Base-by-base conservation (phyloP, 2,113 vertebrate genomes). In the Grallaria varia region DNA sequence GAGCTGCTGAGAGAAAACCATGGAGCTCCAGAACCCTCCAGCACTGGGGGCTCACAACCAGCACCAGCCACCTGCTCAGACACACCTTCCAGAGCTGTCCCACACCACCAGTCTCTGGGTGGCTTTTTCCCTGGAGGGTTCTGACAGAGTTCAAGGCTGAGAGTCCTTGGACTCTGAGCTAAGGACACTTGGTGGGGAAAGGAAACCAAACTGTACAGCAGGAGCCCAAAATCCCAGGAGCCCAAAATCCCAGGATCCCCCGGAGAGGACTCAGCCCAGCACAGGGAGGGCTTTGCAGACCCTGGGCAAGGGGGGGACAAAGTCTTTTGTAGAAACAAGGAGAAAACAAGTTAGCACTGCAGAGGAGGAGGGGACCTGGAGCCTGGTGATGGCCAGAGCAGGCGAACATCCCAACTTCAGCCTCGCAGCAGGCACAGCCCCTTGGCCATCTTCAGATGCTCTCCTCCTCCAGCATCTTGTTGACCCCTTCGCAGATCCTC, bases 391-490 rank as follows among this genome's bases (percentile, higher is more conserved):
- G 68, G 7, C 10, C 67, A 5, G 15, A 44, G 31, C 64, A 10
- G 45, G n/a, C 10, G 0, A 8, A 5, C 1, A 0, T 4, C 40
- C 2, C 19, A 0, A 5, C 81, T 13, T 53, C 7, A 0, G 39
- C 60, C 73, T n/a, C 21, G 0, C 37, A 4, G 21, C 31, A 63
- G 53, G 31, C 84, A 59, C 33, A 78, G 88, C 68, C 63, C 7
- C 18, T 2, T 6, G 9, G 47, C 42, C 16, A 3, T 9, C 33
- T 94, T 99, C 98, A 99, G 72, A 99, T 98, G 98, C 84, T 99
- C 23, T 98, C 99, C 30, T 99, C 99, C 5, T 99, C 99, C 22
- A 99, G 97, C 99, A 99, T 98, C 96, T 98, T 98, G 97, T 98
- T 98, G 16, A 99, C 96, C 5, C 99, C 99, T 0, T 99, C 99